Base-by-base conservation (phyloP, 2,888 invertebrate genomes). In the Limnephilus rhombicus region DNA sequence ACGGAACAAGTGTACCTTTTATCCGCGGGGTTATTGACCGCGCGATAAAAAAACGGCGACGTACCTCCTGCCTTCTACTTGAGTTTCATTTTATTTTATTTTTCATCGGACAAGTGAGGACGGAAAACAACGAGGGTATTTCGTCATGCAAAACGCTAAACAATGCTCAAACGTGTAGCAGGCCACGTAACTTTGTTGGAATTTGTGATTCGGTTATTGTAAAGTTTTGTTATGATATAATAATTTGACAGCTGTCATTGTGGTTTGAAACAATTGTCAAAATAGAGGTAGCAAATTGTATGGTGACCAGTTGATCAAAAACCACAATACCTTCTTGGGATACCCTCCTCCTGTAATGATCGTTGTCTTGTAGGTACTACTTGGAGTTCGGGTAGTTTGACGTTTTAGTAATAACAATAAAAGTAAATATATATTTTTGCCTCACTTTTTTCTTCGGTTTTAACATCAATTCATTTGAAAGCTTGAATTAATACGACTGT, bases 101-200 rank as follows among this genome's bases (percentile, higher is more conserved):
- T 45, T 80, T 86, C 86, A 41, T 86, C 34, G 3, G n/a, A 86
- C 53, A 68, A 68, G 53, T 24, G 45, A 29, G 45, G 86, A n/a
- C 80, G 12, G 37, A 68, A 13, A 49, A 68, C 81, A 37, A 29
- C 68, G 24, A 37, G 24, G 83, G 80, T n/a, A 89, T 91, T 91
- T 91, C 88, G 91, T 91, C 85, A 91, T 91, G 88, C 91, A 89
- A 91, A 91, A 89, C 49, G 81, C 82, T 68, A 31, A 91, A 81
- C 81, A 91, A 80, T 87, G 87, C 49, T 31, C 15, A 37, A 89
- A 81, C 1, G 29, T 80, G 7, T 81, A 89, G 9, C 80, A 37
- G 88, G 49, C 53, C 31, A 29, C 15, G 86, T 83, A 37, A 83
- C 18, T 31, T 83, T 31, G 31, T 31, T 31, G n/a, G n/a, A n/a